Conservation (phyloP, 2,888 invertebrate genomes). For the Volucella inflata region DNA sequence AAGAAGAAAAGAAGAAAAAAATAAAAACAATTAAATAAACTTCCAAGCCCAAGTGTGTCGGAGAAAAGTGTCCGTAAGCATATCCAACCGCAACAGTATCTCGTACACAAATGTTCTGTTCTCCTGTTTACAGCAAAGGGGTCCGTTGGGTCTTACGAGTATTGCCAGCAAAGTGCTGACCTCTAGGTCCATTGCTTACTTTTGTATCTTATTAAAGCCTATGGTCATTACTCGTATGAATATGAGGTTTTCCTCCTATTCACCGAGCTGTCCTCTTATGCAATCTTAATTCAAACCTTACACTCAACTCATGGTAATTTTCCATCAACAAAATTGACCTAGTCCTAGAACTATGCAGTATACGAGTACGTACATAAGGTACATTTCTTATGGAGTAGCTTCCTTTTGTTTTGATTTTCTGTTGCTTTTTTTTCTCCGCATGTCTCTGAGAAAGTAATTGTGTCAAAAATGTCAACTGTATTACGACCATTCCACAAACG, state of each 20-base stretch:
- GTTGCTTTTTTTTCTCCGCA: slow-evolving; percentile 13
- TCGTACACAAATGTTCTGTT: slow-evolving; percentile 10
- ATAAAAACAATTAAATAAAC: not conserved
- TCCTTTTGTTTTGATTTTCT: slow-evolving; percentile 9
- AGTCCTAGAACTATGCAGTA: not conserved
- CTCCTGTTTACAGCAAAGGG: slow-evolving; percentile 37
- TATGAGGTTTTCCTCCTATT: slow-evolving; percentile 17
- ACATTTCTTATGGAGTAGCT: not conserved
- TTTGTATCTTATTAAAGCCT: no score
- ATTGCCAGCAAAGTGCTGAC: slow-evolving; percentile 56
- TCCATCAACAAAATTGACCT: slow-evolving; percentile 29
- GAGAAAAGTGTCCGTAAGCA: slow-evolving; percentile 7
- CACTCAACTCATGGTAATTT: slow-evolving; percentile 19
- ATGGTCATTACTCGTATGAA: slow-evolving; percentile 8
- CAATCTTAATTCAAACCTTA: slow-evolving; percentile 21
- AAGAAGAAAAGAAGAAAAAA: no score
- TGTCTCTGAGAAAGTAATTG: slow-evolving; percentile 43
- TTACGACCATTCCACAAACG: slow-evolving; percentile 20
- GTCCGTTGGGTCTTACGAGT: slow-evolving; percentile 56
- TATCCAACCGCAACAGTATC: slow-evolving; percentile 18
- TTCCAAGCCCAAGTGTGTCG: slow-evolving; percentile 8
- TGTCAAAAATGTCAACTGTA: slow-evolving; percentile 49
- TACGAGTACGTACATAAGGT: no score
- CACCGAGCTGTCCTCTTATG: slow-evolving; percentile 33
- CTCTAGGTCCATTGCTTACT: not conserved